Base-by-base conservation (phyloP, 2,888 invertebrate genomes). In the Nomada hirtipes region DNA sequence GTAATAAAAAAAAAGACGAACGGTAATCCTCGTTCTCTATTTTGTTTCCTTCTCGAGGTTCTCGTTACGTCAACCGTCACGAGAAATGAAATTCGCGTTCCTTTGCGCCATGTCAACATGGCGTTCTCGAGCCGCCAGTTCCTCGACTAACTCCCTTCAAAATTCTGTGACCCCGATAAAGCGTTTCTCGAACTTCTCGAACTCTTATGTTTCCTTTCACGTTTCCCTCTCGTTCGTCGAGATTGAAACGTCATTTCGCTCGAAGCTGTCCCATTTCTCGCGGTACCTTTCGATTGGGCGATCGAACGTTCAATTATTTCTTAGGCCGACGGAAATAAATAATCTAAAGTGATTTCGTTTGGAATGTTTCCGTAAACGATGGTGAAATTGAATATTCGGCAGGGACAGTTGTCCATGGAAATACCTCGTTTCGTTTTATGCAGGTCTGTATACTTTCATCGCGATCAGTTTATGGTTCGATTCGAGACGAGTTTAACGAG, bases 51-150 rank as follows among this genome's bases (percentile, higher is more conserved):
- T 2, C 26, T n/a, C n/a, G 11, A 44, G 42, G 47, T 15, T 2
- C 20, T 23, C n/a, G 13, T 18, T n/a, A 15, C 44, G 13, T 42
- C 50, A 23, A 47, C 13, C 11, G 11, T 13, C 44, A 4, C 53
- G 52, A 52, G 20, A 26, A 26, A 26, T 44, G 2, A 44, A 50
- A 53, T 53, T n/a, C 72, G 63, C 63, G 72, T 15, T 67, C 42
- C n/a, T 53, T 36, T 1, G 15, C 20, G 15, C n/a, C 29, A 10
- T 29, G 53, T 10, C 67, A 23, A 68, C 20, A 55, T 42, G 42
- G 42, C 53, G 42, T 52, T 36, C 15, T 23, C n/a, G 20, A 68
- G 67, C 2, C 4, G 9, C 0, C 23, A 1, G 36, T 11, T 15
- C 20, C 36, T 52, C 7, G 29, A 36, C 20, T 53, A 53, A 52